A percentile compares a stretch with the other conserved stretches of the same genome.
phyloP scores from a whole-genome alignment of 2,888 invertebrate genomes.

The Perithous albicinctus region DNA sequence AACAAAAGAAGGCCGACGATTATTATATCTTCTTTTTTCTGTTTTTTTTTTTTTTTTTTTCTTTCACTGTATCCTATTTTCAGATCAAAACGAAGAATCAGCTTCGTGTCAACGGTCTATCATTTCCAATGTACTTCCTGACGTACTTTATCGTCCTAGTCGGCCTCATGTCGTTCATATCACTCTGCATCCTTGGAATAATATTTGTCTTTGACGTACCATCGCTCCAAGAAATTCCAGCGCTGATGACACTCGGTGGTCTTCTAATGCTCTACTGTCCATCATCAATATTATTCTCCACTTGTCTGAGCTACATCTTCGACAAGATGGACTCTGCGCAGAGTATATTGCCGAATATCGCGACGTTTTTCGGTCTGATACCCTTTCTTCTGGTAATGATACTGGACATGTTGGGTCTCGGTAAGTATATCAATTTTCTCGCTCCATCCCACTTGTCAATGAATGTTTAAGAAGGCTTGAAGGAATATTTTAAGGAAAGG shows the following conservation, averaged over 20 bases:
- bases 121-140: conserved; percentile 90
- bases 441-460: conserved; percentile 13
- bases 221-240: conserved; percentile 89
- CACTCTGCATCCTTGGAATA: conserved; percentile 87
- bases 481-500: conserved; percentile 65
- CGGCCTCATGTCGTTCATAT: conserved; percentile 89
- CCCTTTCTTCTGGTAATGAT: conserved; percentile 91
- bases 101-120: conserved; percentile 92
- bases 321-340: conserved; percentile 94
- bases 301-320: conserved; percentile 92
- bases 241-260: conserved; percentile 88
- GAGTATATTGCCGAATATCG: conserved; percentile 91
- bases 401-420: conserved; percentile 90
- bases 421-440: conserved; percentile 84
- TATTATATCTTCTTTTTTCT: too few relatives aligned
- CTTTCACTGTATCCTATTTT: conserved; percentile 71
- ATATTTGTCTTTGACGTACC: conserved; percentile 90
- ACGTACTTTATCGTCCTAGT: conserved; percentile 91
- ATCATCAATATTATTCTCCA: conserved; percentile 91
- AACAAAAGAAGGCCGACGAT: too few relatives aligned
- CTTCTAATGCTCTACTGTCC: conserved; percentile 91
- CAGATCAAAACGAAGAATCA: conserved; percentile 94
- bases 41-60: background rate
- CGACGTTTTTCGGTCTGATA: conserved; percentile 90
- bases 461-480: conserved; percentile 62